Base-by-base conservation (phyloP, 2,797 vertebrate genomes). In the Oceanodroma leucorhoa region DNA sequence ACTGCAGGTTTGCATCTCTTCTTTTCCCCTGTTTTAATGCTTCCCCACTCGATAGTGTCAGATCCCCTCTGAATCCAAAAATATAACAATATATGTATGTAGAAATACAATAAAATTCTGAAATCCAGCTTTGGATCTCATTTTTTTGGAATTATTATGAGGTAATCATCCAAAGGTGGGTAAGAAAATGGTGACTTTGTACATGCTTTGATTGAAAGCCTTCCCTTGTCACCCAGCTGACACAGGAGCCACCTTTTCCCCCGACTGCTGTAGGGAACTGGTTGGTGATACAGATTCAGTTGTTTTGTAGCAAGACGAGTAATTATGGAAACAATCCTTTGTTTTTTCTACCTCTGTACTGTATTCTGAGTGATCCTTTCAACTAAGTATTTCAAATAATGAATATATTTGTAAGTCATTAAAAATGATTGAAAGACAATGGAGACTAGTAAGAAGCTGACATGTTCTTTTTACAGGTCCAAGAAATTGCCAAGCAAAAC, bases 401-500 rank as follows among this genome's bases (percentile, higher is more conserved):
- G 20, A 57, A 27, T 67, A 2, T 55, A 43, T 82, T 84, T 90
- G 20, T 24, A 82, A 82, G 41, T 55, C 26, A 66, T 82, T 90
- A 34, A 78, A 94, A 80, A 65, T 13, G 14, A 71, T 32, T 18
- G 8, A 29, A 83, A 70, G 57, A 38, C 50, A 64, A 21, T 14
- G 36, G 45, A 43, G 27, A n/a, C 55, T 27, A 24, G 8, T 55
- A 51, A 89, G 90, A 85, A 76, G 41, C 30, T 77, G 45, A 18
- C 4, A 2, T 64, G 13, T 89, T 93, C 41, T 79, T 95, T 83
- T 92, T 94, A 67, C 94, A 99, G 99, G 99, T 99, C 86, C 99
- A 99, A 96, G 99, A 99, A 96, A 98, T 98, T 69, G 94, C 97
- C 92, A 99, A 99, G 97, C 98, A 98, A 96, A 99, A 99, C 1